Evolutionary conservation across 2,888 invertebrate species (phyloP), one percentile per base, ranked within the genome.

Genomic region (Oscheius sp.): DNA sequence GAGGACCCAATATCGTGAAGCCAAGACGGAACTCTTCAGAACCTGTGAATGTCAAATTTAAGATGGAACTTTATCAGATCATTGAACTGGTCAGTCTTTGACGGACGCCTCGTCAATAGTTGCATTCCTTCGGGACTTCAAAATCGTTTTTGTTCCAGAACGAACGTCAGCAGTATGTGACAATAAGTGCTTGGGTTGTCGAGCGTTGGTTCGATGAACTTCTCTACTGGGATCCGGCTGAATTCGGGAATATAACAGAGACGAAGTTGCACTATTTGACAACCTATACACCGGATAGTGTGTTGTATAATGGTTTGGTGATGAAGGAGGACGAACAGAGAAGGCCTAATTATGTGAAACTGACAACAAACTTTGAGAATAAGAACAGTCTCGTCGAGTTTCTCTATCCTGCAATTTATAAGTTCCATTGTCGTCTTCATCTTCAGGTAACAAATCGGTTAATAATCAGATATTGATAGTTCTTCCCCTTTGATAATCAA

Each of bases 121-220:
- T 8, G 17, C 24, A 51, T 24, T n/a, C 30, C 54, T 28, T 24
- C 14, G 47, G 47, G 24, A 47, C 12, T 12, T 24, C 5, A 47
- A 47, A 24, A 54, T 22, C 20, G 17, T 28, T 28, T 64, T 26
- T 17, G 32, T 30, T 67, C 30, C 59, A 72, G 70, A 68, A 73
- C 45, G 73, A 73, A 50, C 57, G 70, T 14, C 70, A 73, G 24
- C 73, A 73, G 44, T 70, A 63, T 32, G 73, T 73, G 22, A 30
- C 62, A 26, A 54, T 73, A 14, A 64, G 59, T 26, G 65, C 50
- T 9, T 73, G 73, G 73, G 66, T 73, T 8, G 44, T 73, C 6
- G 64, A 74, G 68, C 36, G 62, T 2, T 74, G 74, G 74, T 47
- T 68, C 41, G 74, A 74, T 61, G 72, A 72, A 33, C 45, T 70